Percentiles rank a stretch among this genome's conserved stretches.
phyloP scores from a whole-genome alignment of 1,140 invertebrate genomes.

The Zaprionus capensis region DNA sequence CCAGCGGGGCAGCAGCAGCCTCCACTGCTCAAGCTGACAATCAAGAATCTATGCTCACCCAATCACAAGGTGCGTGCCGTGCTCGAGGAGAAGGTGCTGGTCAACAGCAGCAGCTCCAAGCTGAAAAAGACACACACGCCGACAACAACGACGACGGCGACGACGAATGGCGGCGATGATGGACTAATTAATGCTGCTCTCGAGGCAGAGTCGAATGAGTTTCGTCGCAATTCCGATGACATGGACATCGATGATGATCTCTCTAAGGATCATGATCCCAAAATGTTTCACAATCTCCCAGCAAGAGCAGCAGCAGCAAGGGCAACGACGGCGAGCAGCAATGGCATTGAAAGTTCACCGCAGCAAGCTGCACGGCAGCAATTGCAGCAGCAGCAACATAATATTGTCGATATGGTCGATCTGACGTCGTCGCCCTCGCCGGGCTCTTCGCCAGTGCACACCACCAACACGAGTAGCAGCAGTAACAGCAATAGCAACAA shows the following conservation, averaged over 20 bases:
- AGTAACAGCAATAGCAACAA: not conserved
- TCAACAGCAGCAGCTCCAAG: slow-evolving; percentile 39
- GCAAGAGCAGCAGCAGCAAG: slow-evolving; percentile 1
- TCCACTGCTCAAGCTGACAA: slow-evolving; percentile 76
- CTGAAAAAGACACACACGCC: slow-evolving; percentile 25
- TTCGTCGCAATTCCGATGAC: slow-evolving; percentile 75
- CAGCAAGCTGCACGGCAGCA: slow-evolving; percentile 20
- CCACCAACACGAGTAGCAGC: slow-evolving; percentile 10
- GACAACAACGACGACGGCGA: not conserved
- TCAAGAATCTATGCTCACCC: slow-evolving; percentile 79
- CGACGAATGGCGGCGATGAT: slow-evolving; percentile 66
- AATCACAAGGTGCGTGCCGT: slow-evolving; percentile 75
- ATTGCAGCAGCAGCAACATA: slow-evolving; percentile 42
- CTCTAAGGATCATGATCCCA: slow-evolving; percentile 73
- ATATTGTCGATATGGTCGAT: slow-evolving; percentile 75
- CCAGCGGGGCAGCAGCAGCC: slow-evolving; percentile 36
- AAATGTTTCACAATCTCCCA: slow-evolving; percentile 76
- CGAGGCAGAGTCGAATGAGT: slow-evolving; percentile 30
- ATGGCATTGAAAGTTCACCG: slow-evolving; percentile 18
- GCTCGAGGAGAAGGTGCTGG: slow-evolving; percentile 66
- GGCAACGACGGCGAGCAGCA: slow-evolving; percentile 35
- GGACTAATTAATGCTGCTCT: not conserved
- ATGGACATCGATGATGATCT: slow-evolving; percentile 82
- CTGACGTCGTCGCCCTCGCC: slow-evolving; percentile 78
- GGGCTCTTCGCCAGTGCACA: slow-evolving; percentile 70